A percentile compares a stretch with the other conserved stretches of the same genome.
phyloP scores from a whole-genome alignment of 2,797 vertebrate genomes.

The Ataeniobius toweri region DNA sequence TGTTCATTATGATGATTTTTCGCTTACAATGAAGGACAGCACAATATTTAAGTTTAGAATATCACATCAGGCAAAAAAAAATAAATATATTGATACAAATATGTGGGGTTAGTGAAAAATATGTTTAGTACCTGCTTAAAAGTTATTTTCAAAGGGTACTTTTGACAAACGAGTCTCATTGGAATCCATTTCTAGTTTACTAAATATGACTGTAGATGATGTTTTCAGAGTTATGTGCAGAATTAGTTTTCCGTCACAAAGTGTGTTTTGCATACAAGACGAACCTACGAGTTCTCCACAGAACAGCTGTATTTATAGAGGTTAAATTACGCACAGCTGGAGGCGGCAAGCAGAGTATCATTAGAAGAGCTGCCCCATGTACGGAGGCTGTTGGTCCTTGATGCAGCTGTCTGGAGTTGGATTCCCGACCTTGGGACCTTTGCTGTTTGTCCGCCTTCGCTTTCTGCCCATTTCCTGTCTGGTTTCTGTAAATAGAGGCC shows the following conservation, averaged over 20 bases:
- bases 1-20: not conserved
- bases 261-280: not conserved
- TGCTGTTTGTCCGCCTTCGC: not conserved
- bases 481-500: not conserved
- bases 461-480: not conserved
- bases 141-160: too few relatives aligned
- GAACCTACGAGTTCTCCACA: not conserved
- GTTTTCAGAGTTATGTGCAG: not conserved
- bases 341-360: not conserved
- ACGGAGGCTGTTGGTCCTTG: not conserved
- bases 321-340: not conserved
- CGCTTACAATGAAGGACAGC: too few relatives aligned
- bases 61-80: too few relatives aligned
- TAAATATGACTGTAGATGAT: too few relatives aligned
- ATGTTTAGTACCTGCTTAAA: not conserved
- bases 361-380: not conserved
- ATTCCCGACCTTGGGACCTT: not conserved
- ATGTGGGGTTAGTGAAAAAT: too few relatives aligned
- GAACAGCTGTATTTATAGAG: not conserved
- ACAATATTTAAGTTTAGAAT: too few relatives aligned
- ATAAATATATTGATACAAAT: not conserved
- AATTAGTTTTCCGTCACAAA: not conserved
- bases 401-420: not conserved
- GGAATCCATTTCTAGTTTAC: not conserved
- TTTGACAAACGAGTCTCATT: not conserved